phyloP scores from a whole-genome alignment of 2,113 vertebrate genomes.

The Ceyx cyanopectus region DNA sequence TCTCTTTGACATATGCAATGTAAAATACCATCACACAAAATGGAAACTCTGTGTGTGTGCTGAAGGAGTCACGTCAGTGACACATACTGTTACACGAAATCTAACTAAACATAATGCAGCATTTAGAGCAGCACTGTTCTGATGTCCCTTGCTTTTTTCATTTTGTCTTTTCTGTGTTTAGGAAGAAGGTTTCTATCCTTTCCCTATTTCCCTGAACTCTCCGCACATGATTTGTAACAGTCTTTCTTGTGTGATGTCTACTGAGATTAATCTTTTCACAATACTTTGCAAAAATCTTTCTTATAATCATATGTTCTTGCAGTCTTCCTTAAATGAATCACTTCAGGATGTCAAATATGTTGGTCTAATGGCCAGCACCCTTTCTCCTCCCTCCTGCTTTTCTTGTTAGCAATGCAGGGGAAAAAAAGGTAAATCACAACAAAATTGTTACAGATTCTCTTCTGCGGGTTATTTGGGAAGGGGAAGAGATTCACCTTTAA shows the following conservation, averaged over 20 bases:
- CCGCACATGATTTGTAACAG: slow-evolving; percentile 9
- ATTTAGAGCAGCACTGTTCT: slow-evolving; percentile 21
- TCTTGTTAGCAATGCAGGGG: background rate
- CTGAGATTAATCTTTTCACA: background rate
- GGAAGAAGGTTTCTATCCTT: slow-evolving; percentile 23
- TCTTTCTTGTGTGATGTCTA: slow-evolving; percentile 5
- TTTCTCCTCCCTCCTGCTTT: background rate
- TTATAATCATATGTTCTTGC: background rate
- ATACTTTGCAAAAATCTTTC: slow-evolving; percentile 17
- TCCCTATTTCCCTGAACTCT: background rate
- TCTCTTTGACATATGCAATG: background rate
- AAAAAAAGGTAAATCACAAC: slow-evolving; percentile 10
- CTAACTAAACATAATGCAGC: slow-evolving; percentile 21
- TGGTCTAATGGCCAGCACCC: background rate
- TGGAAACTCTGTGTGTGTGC: background rate
- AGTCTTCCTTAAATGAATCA: slow-evolving; percentile 14
- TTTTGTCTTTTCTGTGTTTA: slow-evolving; percentile 4
- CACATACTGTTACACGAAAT: background rate
- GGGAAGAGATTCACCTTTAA: background rate
- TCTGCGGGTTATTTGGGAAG: background rate
- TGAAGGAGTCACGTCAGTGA: slow-evolving; percentile 32
- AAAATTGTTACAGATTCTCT: background rate
- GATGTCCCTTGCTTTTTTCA: slow-evolving; percentile 37
- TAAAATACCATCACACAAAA: background rate
- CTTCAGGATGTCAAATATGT: background rate